Evolutionary conservation across 2,113 vertebrate genomes (phyloP), one percentile per base, ranked within the genome.

Genomic region (Micromys minutus): DNA sequence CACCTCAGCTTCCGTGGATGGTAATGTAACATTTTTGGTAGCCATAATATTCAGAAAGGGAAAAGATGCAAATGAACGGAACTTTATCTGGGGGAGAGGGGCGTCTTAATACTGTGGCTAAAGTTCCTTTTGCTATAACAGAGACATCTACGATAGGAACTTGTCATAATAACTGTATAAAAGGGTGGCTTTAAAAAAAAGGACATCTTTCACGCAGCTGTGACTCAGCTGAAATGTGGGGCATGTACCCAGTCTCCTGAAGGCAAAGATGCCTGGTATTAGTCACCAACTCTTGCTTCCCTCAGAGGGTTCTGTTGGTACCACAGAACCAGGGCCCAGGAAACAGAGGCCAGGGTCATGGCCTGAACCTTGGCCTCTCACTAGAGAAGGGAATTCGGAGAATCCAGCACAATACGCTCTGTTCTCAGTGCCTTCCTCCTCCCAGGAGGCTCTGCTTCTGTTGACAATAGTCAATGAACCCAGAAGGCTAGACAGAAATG

Each of bases 1-100:
- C 59, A 65, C 87, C 84, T 93, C 93, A 96, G 76, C 90, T 59
- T 93, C 80, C 57, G 84, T 77, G 91, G 93, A 90, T 93, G 93
- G 88, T 93, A 93, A 91, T 52, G 84, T 94, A 93, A 93, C 93
- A 94, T 97, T 96, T 94, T 90, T 67, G 63, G 71, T 69, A 77
- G 89, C 45, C 72, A 80, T 96, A 89, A 95, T 87, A 93, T 55
- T 94, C 1, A 13, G 75, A 88, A 63, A 90, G 76, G 65, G 59
- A 92, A 94, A 79, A 95, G 29, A 91, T 69, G 92, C 72, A 94
- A 94, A 94, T 36, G 86, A 92, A 87, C 29, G 65, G 90, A 93
- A 88, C 94, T 94, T 93, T 94, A 94, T 90, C 90, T 0, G 13
- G 16, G 42, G 52, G 74, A 31, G 86, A 81, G 21, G 52, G 36